Base-by-base conservation (phyloP, 2,113 vertebrate genomes). In the Columbina picui region DNA sequence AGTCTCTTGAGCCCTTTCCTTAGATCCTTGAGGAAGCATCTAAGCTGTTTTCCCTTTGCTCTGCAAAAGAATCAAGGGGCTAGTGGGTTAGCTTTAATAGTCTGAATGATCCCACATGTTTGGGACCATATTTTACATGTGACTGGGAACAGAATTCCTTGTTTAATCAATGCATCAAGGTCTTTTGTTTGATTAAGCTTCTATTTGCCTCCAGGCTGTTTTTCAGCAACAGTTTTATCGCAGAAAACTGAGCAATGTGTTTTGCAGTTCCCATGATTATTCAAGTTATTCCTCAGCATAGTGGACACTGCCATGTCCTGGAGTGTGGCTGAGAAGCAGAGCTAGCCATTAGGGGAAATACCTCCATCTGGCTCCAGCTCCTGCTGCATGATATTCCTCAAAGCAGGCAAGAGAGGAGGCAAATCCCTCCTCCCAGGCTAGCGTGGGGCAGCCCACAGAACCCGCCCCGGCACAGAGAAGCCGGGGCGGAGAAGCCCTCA, bases 111-210 rank as follows among this genome's bases (percentile, higher is more conserved):
- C 80, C 86, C 92, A 94, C 80, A 84, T 90, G 79, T 87, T 56
- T 84, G 39, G 87, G 90, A 71, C 52, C 0, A 0, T 86, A 61
- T 92, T 89, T 82, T 68, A 78, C 69, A 79, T 78, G 79, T 75
- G 43, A 92, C 90, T 95, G 41, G 69, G 64, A 96, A 74, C 47
- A 81, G 64, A 74, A 45, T 34, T 84, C 94, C 63, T 94, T 82
- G 53, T 61, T 93, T 94, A 92, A 96, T 96, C 90, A 92, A 94
- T 92, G 52, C 69, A 96, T 94, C 88, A 71, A 90, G 85, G 76
- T 93, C 69, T 53, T 82, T 94, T 92, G 77, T 87, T 94, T 94
- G 87, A 95, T 93, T 88, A 92, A 81, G 52, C 57, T 91, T 77
- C 90, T 71, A 68, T 75, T 89, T 89, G 53, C 69, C 96, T 84